Conservation (phyloP, 35 echinoderm and acorn worm species). For the Eucidaris tribuloides region DNA sequence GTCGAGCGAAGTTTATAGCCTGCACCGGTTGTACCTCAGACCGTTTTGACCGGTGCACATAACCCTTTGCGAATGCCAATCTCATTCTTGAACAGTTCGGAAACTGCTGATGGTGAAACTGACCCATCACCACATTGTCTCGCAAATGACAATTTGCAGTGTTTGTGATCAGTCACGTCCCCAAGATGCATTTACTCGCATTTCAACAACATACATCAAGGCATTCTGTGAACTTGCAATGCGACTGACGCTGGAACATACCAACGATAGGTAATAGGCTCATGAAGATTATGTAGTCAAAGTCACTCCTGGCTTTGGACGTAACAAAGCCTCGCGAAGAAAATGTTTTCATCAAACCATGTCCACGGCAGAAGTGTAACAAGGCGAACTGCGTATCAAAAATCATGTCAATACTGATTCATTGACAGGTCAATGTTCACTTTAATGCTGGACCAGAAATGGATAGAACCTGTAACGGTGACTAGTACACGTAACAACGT, state of each 20-base stretch:
- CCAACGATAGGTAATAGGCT: constrained; percentile 23
- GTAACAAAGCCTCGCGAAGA: constrained; percentile 24
- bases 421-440: constrained; percentile 19
- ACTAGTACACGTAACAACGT: not conserved
- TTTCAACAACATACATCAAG: constrained; percentile 10
- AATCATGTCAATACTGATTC: constrained; percentile 18
- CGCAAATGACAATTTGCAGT: not conserved
- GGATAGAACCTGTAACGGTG: not conserved
- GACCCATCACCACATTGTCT: not conserved
- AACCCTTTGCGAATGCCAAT: constrained; percentile 9
- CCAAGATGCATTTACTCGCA: constrained; percentile 23
- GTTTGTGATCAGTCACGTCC: constrained; percentile 31
- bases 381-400: constrained; percentile 37
- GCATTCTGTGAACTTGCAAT: not conserved
- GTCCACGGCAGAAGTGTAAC: constrained; percentile 13
- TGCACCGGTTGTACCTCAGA: constrained; percentile 36
- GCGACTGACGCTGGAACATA: constrained; percentile 12
- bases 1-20: constrained; percentile 28
- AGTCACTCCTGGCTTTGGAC: not conserved
- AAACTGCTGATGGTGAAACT: not conserved
- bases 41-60: constrained; percentile 25
- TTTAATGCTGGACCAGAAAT: not conserved
- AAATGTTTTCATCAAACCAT: constrained; percentile 52
- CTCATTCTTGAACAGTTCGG: not conserved
- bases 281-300: constrained; percentile 38